Evolutionary conservation across 30 jellyfish, hydroid and myxozoan species (phyloP), one percentile per base, ranked within the genome.

Genomic region (Mastigias papua): DNA sequence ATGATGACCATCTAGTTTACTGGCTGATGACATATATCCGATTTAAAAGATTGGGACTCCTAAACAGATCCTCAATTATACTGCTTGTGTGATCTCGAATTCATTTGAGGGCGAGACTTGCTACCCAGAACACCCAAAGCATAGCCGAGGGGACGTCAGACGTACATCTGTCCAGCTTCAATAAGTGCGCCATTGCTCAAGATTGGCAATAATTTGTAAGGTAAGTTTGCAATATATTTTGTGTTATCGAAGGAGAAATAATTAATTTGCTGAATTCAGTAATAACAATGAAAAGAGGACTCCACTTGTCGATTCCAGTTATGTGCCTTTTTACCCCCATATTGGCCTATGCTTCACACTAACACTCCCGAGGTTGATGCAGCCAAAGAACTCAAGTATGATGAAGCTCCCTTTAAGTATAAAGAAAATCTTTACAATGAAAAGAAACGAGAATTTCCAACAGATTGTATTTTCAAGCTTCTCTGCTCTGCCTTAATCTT

Each of bases 21-120:
- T 72, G 83, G 83, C 83, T 72, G 83, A 34, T 72, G 83, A 72
- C 83, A 72, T 34, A 72, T 34, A 72, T 72, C 83, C 83, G 83
- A 42, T 37, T 72, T 72, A 72, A 13, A 72, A 42, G 69, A 72
- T 72, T 72, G 69, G 34, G 19, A 72, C 63, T 34, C 16, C 63
- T 72, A 72, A 72, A 72, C 20, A 16, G 34, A 35, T 20, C 23
- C 69, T 22, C 34, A 32, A n/a, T 72, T 51, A 69, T 9, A 72
- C 83, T 72, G 83, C 83, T 72, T 72, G 83, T 72, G 83, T 37
- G 83, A 72, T 72, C 83, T 51, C 34, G 68, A 28, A 28, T 27
- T 66, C 69, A 37, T 37, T 37, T 37, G 54, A 37, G 11, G 54
- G 54, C 54, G 11, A 37, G 54, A 37, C 54, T 37, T 3, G 54